A percentile compares a stretch with the other conserved stretches of the same genome.
Conservation (phyloP, 2,888 invertebrate genomes). For the Ptilodon capucinus region DNA sequence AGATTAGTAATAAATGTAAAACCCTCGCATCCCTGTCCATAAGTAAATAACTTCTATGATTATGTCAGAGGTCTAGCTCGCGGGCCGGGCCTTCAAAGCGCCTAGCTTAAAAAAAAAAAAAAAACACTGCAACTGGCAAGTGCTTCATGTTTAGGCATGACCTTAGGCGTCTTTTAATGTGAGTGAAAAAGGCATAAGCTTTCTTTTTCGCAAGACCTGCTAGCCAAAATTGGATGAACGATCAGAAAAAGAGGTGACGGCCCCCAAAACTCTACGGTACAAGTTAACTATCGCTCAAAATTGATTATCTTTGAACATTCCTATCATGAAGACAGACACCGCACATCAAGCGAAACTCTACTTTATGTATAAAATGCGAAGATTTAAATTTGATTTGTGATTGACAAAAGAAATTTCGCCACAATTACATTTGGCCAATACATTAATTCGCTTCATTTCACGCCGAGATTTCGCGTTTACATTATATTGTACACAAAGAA, state of each 20-base stretch:
- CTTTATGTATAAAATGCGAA: neutral
- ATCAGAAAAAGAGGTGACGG: conserved; percentile 24
- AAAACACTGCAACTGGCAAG: too few species aligned
- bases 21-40: too few species aligned
- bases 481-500: neutral
- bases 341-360: neutral
- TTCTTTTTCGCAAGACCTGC: too few species aligned
- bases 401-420: neutral
- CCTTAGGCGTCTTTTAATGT: too few species aligned
- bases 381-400: conserved; percentile 1
- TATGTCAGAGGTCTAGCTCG: too few species aligned
- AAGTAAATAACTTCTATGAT: too few species aligned
- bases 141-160: too few species aligned
- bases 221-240: too few species aligned
- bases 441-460: neutral
- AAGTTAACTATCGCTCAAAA: conserved; percentile 14
- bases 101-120: too few species aligned
- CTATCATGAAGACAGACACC: neutral
- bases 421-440: neutral
- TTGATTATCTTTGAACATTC: conserved; percentile 21
- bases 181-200: too few species aligned
- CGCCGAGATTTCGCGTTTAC: neutral
- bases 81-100: too few species aligned
- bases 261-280: conserved; percentile 15
- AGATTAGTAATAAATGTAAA: too few species aligned